Conservation (phyloP, 2,888 invertebrate genomes). For the Thumatha senex region DNA sequence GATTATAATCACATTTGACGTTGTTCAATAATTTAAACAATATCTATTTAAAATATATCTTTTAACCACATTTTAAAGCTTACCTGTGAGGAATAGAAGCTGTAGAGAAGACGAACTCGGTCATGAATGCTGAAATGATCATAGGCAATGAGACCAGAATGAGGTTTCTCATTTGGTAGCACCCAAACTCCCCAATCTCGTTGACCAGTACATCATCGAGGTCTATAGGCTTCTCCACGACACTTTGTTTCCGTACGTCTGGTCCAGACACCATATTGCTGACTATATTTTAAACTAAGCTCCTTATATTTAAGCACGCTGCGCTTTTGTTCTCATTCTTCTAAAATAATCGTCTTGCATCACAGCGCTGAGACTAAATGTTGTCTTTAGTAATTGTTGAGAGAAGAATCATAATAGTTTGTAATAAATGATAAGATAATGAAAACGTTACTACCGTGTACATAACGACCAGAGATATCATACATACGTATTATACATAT, state of each 20-base stretch:
- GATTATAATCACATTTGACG: no score
- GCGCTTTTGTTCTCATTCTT: neutral
- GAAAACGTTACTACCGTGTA: no score
- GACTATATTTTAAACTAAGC: neutral
- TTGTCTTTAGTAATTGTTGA: neutral
- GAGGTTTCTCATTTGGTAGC: conserved; percentile 85
- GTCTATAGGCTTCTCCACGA: conserved; percentile 44
- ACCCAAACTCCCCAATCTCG: conserved; percentile 85
- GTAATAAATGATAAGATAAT: neutral
- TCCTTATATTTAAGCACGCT: no score
- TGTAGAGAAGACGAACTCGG: conserved; percentile 88
- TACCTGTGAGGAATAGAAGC: conserved; percentile 88
- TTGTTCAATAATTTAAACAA: no score
- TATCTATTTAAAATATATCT: no score
- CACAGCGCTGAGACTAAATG: neutral
- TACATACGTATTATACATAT: no score
- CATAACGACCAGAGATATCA: no score
- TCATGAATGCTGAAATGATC: conserved; percentile 85
- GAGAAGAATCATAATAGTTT: neutral
- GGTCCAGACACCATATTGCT: neutral
- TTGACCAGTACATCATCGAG: conserved; percentile 78
- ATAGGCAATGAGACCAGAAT: conserved; percentile 85
- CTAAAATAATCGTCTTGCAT: neutral
- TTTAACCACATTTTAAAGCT: no score
- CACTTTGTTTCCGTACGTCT: neutral